Base-by-base conservation (phyloP, 1,140 invertebrate species). In the Phthorimaea operculella region DNA sequence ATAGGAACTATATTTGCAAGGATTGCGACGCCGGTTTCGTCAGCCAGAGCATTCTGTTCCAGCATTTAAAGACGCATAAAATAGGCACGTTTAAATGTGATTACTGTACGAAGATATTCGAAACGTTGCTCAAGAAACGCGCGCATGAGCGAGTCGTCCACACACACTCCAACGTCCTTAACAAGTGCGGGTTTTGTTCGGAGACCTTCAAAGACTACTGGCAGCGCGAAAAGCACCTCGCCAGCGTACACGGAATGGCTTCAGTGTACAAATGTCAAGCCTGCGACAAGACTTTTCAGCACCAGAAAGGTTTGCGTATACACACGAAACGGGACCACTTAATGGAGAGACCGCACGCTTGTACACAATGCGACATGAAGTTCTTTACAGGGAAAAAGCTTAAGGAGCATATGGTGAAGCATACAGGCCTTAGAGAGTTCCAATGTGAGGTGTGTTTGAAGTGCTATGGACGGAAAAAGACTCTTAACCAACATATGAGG, bases 401-500 rank as follows among this genome's bases (percentile, higher is more conserved):
- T 36, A 67, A 61, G 47, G 66, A 60, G 33, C 76, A 79, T 44
- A 52, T 64, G 49, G 57, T 72, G 4, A 70, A 68, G 45, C 76
- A 77, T 36, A 70, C 64, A 0, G 68, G 70, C 0, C 45, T 52
- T 11, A 60, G 57, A 33, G 58, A 62, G n/a, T 72, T 63, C 54
- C 49, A 68, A 16, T 83, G 79, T 51, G 65, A 75, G 11, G 60
- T 70, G 5, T 83, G 87, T 45, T 70, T 79, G 11, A 88, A 86
- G 48, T 71, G 73, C 14, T 87, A 83, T 33, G 57, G 68, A 0
- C 82, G 85, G 12, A 83, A 76, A 45, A 85, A 75, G 39, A 86
- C 83, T 0, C 17, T 88, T 1, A 76, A 78, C 14, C 79, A 82
- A 1, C 87, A 88, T 55, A 65, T 86, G 50, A 85, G 87, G 51